Conservation (phyloP, 2,888 invertebrate genomes). For the Parelbella ahira region DNA sequence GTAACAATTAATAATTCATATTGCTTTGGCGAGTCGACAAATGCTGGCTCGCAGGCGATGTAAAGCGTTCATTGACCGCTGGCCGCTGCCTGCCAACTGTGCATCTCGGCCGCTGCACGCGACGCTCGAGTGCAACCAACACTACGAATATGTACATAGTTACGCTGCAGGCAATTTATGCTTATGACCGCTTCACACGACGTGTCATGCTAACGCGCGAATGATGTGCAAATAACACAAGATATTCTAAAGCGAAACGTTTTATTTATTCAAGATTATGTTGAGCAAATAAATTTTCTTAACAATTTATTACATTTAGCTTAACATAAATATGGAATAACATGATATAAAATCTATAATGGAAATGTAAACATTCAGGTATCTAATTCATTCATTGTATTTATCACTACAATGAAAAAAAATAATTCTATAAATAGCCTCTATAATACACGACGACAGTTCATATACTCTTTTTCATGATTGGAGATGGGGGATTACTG, state of each 20-base stretch:
- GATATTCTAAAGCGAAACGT: constrained; percentile 31
- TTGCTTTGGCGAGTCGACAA: constrained; percentile 22
- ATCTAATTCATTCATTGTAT: constrained; percentile 54
- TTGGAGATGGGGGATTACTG: constrained; percentile 57
- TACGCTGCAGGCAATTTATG: too few species aligned
- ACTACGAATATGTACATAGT: too few species aligned
- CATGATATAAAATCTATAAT: constrained; percentile 77
- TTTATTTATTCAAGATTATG: constrained; percentile 58
- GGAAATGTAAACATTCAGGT: constrained; percentile 75
- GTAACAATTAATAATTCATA: constrained; percentile 23
- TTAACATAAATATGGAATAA: constrained; percentile 76
- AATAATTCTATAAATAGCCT: constrained; percentile 48
- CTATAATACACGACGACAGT: constrained; percentile 35
- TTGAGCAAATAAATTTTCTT: constrained; percentile 75
- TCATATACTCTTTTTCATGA: constrained; percentile 63
- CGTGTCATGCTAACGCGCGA: too few species aligned
- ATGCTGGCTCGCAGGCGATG: constrained; percentile 5
- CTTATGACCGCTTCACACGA: too few species aligned
- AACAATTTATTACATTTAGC: constrained; percentile 67
- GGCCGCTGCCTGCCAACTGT: constrained; percentile 13
- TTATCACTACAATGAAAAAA: constrained; percentile 47
- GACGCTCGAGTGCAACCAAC: neutral
- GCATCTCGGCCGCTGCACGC: constrained; percentile 2
- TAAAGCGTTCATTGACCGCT: constrained; percentile 23
- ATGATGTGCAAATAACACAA: constrained; percentile 33